A percentile compares a stretch with the other conserved stretches of the same genome.
phyloP scores from a whole-genome alignment of 2,113 vertebrate species.

The Athene cunicularia region DNA sequence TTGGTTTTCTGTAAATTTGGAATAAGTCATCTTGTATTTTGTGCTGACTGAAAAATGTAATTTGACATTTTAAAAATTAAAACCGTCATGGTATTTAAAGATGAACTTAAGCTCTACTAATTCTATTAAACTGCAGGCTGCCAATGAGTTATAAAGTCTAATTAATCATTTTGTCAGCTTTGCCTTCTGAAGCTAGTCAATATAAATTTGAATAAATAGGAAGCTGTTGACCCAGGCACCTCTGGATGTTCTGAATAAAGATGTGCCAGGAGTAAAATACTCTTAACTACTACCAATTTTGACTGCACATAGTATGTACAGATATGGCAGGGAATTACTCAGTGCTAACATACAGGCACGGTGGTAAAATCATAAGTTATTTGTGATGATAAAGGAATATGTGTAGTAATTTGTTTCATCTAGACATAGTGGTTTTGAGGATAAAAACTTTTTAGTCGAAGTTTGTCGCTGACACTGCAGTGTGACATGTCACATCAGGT shows the following conservation, averaged over 20 bases:
- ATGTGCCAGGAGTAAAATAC: slow-evolving; percentile 42
- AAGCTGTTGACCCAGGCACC: slow-evolving; percentile 67
- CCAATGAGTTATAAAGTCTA: slow-evolving; percentile 76
- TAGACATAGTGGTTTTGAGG: not conserved
- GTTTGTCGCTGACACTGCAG: slow-evolving; percentile 72
- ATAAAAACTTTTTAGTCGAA: slow-evolving; percentile 51
- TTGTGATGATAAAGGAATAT: not conserved
- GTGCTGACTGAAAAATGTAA: slow-evolving; percentile 68
- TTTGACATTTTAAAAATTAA: slow-evolving; percentile 75
- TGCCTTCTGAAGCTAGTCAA: slow-evolving; percentile 75
- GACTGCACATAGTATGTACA: not conserved
- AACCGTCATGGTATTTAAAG: slow-evolving; percentile 76
- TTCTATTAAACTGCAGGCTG: slow-evolving; percentile 77
- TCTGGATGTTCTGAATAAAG: slow-evolving; percentile 62
- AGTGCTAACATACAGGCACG: not conserved
- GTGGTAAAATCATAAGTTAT: not conserved
- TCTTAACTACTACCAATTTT: not conserved
- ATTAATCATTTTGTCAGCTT: slow-evolving; percentile 82
- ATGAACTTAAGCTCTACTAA: slow-evolving; percentile 79
- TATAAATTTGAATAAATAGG: slow-evolving; percentile 80
- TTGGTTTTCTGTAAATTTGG: slow-evolving; percentile 21
- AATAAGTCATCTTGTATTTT: slow-evolving; percentile 69
- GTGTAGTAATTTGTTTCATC: not conserved
- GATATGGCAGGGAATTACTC: not conserved
- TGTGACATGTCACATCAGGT: slow-evolving; percentile 72